Evolutionary conservation across 2,113 vertebrate species (phyloP).

Genomic region (Lagopus muta): DNA sequence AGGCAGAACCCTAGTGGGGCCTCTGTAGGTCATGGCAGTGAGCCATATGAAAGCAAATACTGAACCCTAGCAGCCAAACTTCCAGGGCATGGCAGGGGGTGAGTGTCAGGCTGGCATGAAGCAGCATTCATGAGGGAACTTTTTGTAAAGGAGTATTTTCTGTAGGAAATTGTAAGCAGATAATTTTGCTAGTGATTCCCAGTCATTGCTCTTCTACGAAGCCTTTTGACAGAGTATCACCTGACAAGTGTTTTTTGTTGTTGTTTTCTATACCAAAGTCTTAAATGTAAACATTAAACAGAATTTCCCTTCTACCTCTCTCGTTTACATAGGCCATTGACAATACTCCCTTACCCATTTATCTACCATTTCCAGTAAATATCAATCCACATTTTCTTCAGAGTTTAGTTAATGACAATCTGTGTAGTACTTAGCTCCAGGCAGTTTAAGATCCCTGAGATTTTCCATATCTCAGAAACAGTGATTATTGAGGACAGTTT

Average conservation of each 20-base stretch:
- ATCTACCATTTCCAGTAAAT: not conserved
- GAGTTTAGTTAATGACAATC: not conserved
- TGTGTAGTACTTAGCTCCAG: not conserved
- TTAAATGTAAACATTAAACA: not conserved
- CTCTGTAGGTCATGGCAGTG: not conserved
- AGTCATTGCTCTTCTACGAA: not conserved
- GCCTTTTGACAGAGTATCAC: not conserved
- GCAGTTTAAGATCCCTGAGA: not conserved
- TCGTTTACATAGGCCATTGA: not conserved
- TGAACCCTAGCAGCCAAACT: not conserved
- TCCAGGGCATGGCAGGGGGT: not conserved
- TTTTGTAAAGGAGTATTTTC: not conserved
- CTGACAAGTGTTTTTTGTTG: not conserved
- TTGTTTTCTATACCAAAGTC: not conserved
- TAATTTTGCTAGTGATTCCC: fast-evolving
- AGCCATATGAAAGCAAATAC: not conserved
- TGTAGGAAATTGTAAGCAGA: not conserved
- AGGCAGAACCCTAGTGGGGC: fast-evolving
- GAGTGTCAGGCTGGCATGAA: not conserved
- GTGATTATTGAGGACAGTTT: not conserved
- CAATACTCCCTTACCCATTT: not conserved
- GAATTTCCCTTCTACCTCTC: not conserved
- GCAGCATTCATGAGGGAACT: not conserved
- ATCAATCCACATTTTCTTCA: not conserved
- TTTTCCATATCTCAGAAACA: not conserved